Percentiles rank a stretch among this genome's conserved stretches.
Evolutionary conservation across 2,888 invertebrate genomes (phyloP).

Genomic region (Odontothrips loti): DNA sequence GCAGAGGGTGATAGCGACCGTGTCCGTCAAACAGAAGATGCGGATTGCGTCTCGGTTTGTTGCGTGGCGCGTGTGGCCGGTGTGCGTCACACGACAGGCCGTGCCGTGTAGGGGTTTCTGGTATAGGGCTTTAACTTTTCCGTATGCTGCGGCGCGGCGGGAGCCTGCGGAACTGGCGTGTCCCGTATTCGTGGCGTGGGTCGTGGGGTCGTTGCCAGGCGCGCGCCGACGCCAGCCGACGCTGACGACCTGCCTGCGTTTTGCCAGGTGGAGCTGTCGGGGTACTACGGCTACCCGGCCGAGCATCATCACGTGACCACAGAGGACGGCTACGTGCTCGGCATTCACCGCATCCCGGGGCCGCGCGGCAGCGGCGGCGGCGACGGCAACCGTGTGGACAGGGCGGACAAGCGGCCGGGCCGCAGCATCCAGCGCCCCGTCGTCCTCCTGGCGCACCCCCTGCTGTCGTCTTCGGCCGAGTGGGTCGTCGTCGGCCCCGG

Average conservation of each 20-base stretch:
- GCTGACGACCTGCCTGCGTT: neutral
- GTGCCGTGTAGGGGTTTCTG: too few relatives aligned
- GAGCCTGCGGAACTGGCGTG: neutral
- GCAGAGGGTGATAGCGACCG: too few relatives aligned
- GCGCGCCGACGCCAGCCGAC: too few relatives aligned
- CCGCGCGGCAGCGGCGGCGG: neutral
- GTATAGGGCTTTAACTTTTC: too few relatives aligned
- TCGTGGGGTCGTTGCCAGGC: neutral
- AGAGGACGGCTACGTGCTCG: neutral
- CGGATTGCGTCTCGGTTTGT: too few relatives aligned
- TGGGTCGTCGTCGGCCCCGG: neutral
- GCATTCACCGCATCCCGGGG: conserved; percentile 1
- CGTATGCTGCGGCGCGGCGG: too few relatives aligned
- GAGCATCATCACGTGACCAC: neutral
- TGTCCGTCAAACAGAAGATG: too few relatives aligned
- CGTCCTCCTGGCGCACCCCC: conserved; percentile 1
- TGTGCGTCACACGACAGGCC: too few relatives aligned
- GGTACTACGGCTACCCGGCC: neutral
- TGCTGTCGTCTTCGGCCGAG: neutral
- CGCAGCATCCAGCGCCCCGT: neutral
- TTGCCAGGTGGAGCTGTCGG: neutral
- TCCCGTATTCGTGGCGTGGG: neutral
- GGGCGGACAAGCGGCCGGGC: neutral
- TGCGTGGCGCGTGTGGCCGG: too few relatives aligned
- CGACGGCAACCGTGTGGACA: too few relatives aligned